These are phyloP conservation scores for Calliphora vicina DNA, from an alignment of 1,140 invertebrate genomes.

Conservation along the genomic window DNA sequence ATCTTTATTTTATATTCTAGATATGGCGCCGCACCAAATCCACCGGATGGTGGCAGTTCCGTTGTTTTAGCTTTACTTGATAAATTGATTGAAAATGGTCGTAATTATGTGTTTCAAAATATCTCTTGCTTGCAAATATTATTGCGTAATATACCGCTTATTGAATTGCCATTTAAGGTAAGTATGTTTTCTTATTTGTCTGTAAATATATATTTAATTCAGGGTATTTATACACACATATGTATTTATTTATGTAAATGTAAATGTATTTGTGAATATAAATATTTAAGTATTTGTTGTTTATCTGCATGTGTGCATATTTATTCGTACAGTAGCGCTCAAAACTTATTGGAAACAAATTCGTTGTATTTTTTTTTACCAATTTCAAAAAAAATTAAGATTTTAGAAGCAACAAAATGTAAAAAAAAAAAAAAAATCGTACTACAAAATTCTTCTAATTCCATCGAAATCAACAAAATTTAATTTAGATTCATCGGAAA, in stretches of 20 bases:
- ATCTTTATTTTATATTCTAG: slow-evolving; percentile 40
- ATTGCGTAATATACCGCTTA: slow-evolving; percentile 68
- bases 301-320: too few relatives aligned
- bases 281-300: not conserved
- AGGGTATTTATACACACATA: not conserved
- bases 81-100: slow-evolving; percentile 69
- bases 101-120: slow-evolving; percentile 72
- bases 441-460: too few relatives aligned
- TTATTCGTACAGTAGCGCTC: too few relatives aligned
- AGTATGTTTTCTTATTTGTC: slow-evolving; percentile 1
- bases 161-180: slow-evolving; percentile 62
- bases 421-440: too few relatives aligned
- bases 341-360: too few relatives aligned
- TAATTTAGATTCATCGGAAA: too few relatives aligned
- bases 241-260: not conserved
- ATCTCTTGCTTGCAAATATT: slow-evolving; percentile 73
- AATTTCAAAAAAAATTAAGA: too few relatives aligned
- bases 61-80: slow-evolving; percentile 66
- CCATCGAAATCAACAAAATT: too few relatives aligned
- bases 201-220: not conserved
- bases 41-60: slow-evolving; percentile 57
- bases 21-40: slow-evolving; percentile 59
- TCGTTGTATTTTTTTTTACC: too few relatives aligned
- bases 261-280: not conserved
- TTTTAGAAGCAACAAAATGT: too few relatives aligned